phyloP scores from a whole-genome alignment of 2,888 invertebrate species.

The Andrena marginata region DNA sequence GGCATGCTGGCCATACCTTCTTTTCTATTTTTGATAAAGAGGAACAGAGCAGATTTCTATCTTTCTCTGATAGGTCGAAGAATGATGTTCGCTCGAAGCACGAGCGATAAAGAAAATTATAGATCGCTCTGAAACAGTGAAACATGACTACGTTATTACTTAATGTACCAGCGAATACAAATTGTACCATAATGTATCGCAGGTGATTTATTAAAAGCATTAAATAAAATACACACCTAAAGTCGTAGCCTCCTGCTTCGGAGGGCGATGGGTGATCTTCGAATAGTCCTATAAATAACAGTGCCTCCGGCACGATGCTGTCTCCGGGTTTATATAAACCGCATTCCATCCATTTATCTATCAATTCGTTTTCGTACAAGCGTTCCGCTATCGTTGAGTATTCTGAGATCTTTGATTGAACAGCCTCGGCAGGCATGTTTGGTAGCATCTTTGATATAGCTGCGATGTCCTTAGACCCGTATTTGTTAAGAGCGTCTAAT shows the following conservation, averaged over 20 bases:
- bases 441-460: slow-evolving; percentile 73
- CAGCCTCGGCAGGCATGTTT: slow-evolving; percentile 64
- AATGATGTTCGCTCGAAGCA: slow-evolving; percentile 59
- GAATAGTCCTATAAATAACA: slow-evolving; percentile 77
- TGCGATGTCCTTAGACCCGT: slow-evolving; percentile 74
- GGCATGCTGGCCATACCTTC: slow-evolving; percentile 68
- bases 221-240: slow-evolving; percentile 50
- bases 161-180: not conserved
- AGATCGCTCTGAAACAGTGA: slow-evolving; percentile 75
- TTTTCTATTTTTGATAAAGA: slow-evolving; percentile 66
- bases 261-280: slow-evolving; percentile 75
- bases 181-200: not conserved
- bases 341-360: slow-evolving; percentile 75
- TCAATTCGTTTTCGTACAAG: slow-evolving; percentile 48
- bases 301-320: slow-evolving; percentile 74
- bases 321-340: slow-evolving; percentile 70
- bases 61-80: slow-evolving; percentile 65
- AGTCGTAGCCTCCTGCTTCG: slow-evolving; percentile 43
- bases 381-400: slow-evolving; percentile 67
- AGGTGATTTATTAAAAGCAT: not conserved
- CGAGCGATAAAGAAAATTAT: slow-evolving; percentile 77
- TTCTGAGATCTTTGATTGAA: slow-evolving; percentile 75
- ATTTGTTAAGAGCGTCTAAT: slow-evolving; percentile 73
- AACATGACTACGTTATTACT: slow-evolving; percentile 6
- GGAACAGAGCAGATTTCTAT: slow-evolving; percentile 58